These are phyloP conservation scores for Drosophila nigricruria DNA, from an alignment of 2,888 invertebrate species.

Conservation along the genomic window DNA sequence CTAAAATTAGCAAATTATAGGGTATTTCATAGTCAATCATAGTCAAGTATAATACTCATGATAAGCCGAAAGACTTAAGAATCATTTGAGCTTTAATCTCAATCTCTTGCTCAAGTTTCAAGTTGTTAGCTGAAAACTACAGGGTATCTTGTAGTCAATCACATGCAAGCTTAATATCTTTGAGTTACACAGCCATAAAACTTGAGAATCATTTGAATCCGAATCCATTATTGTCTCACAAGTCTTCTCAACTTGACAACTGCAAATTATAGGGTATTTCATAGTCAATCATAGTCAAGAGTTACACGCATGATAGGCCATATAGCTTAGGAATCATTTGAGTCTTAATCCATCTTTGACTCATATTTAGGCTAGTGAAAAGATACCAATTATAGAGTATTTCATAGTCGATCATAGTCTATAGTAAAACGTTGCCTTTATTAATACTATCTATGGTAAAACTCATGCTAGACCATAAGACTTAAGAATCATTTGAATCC, in stretches of 20 bases:
- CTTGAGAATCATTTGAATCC: neutral
- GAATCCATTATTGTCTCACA: no score
- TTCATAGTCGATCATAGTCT: no score
- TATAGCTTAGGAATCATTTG: neutral
- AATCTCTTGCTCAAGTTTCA: no score
- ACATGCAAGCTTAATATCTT: fast-evolving
- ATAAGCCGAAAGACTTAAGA: neutral
- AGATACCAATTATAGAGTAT: neutral
- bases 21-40: neutral
- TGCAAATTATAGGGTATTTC: neutral
- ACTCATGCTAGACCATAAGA: no score
- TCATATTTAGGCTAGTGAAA: fast-evolving
- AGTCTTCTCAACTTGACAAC: neutral
- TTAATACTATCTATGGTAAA: no score
- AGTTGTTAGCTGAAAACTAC: no score
- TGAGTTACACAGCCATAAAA: neutral
- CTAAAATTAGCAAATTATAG: neutral
- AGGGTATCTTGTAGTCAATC: neutral
- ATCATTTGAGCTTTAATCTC: no score
- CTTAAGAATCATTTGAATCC: neutral
- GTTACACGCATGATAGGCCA: neutral
- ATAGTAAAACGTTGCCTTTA: no score
- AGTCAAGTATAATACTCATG: fast-evolving
- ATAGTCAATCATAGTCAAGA: neutral
- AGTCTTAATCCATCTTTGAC: no score